Percentiles rank a stretch among this genome's conserved stretches.
These are phyloP conservation scores for Gallinago nigripennis DNA, from an alignment of 2,797 vertebrate species.

Conservation along the genomic window DNA sequence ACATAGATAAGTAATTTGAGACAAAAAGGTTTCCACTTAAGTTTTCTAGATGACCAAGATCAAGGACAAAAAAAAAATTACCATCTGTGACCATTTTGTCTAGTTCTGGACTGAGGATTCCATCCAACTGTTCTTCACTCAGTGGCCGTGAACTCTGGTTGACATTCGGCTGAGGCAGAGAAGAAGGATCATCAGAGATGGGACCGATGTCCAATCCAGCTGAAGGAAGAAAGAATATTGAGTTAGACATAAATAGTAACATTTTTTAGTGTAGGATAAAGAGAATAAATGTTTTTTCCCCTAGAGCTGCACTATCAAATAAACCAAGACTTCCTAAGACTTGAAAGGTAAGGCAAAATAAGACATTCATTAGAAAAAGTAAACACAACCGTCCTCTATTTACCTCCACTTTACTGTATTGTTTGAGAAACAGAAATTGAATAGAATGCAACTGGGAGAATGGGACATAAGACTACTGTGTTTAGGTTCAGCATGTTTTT, in stretches of 20 bases:
- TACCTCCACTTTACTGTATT: neutral
- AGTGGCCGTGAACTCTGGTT: constrained; percentile 84
- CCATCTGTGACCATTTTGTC: constrained; percentile 99
- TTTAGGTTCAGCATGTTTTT: neutral
- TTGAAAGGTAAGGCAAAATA: neutral
- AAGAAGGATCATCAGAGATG: constrained; percentile 83
- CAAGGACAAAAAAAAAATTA: constrained; percentile 73
- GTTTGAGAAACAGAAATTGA: neutral
- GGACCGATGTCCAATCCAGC: constrained; percentile 89
- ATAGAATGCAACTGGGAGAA: neutral
- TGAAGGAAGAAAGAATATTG: constrained; percentile 68
- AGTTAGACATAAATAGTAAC: neutral
- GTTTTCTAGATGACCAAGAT: constrained; percentile 27
- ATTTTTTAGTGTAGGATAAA: neutral
- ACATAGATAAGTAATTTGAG: neutral
- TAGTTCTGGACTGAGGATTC: constrained; percentile 95
- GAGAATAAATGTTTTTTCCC: neutral
- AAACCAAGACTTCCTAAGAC: neutral
- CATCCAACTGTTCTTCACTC: constrained; percentile 92
- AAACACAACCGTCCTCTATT: neutral
- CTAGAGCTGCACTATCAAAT: neutral
- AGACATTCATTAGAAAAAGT: neutral
- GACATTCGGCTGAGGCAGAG: constrained; percentile 81
- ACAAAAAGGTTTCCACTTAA: neutral
- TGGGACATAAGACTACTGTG: neutral